Base-by-base conservation (phyloP, 2,113 vertebrate genomes). In the Felis chaus region DNA sequence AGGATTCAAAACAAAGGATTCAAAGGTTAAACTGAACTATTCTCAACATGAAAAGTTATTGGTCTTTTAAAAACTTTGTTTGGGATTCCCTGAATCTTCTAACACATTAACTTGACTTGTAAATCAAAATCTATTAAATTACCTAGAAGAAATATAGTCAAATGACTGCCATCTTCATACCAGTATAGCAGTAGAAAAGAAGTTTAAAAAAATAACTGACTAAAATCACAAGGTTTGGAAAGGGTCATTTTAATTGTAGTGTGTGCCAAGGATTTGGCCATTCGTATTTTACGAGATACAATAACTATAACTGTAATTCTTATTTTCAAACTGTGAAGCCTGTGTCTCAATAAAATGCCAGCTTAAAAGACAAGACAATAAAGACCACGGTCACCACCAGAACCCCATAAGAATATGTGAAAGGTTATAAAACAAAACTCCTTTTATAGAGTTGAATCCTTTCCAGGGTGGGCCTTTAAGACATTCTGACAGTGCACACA, bases 401-500 rank as follows among this genome's bases (percentile, higher is more conserved):
- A 89, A 83, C 74, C 86, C 92, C 82, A 5, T 93, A 97, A 97
- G 96, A 97, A 95, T 97, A 96, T 90, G 94, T 93, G 93, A 97
- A 92, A 89, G 73, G 68, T 96, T 97, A 89, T 91, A 93, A 97
- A 97, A 98, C 97, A 98, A 94, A 76, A 83, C 97, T 97, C 90
- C 96, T 95, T 98, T 97, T 96, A 98, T 80, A 94, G 85, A 95
- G 79, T n/a, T 97, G 97, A 96, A 95, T 76, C 91, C 94, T 89
- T 91, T 96, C 91, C 97, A 97, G 95, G 94, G 79, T 80, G 82
- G 73, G 97, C 78, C 96, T 97, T 96, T 97, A 98, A 97, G 94
- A 71, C 85, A 81, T n/a, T 94, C 97, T 98, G 96, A 97, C 94
- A 96, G 95, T n/a, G 23, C 89, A 97, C 91, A 98, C 97, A 97